Percentiles rank a stretch among this genome's conserved stretches.
Evolutionary conservation across 2,888 invertebrate genomes (phyloP).

Genomic region (Lasioglossum morio): DNA sequence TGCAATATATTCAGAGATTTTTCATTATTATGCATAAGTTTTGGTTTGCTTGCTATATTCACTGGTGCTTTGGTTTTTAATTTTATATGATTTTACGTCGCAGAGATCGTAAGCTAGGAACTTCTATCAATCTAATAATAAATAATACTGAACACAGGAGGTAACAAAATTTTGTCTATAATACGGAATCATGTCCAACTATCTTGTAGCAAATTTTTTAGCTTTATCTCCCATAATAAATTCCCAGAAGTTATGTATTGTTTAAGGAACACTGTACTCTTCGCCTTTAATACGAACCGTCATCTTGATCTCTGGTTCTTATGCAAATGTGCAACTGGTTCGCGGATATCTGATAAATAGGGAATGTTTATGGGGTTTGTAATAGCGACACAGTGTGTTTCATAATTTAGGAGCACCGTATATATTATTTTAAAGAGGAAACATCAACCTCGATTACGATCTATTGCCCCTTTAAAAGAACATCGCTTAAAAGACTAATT

Average conservation of each 20-base stretch:
- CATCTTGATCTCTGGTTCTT: neutral
- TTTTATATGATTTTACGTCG: neutral
- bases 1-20: neutral
- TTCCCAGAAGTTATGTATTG: neutral
- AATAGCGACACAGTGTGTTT: neutral
- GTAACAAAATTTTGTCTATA: neutral
- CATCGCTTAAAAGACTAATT: too few species aligned
- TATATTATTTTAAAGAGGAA: neutral
- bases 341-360: slow-evolving; percentile 1
- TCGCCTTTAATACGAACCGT: neutral
- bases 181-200: neutral
- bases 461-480: neutral
- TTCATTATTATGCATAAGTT: neutral
- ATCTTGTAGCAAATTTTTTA: neutral
- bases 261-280: neutral
- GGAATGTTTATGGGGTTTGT: neutral
- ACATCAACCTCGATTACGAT: neutral
- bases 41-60: neutral
- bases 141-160: neutral
- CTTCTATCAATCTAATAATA: neutral
- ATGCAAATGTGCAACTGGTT: slow-evolving; percentile 1
- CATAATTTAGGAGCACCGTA: neutral
- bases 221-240: neutral
- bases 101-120: neutral
- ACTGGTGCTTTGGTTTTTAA: neutral